These are phyloP conservation scores for Myripristis murdjan DNA, from an alignment of 2,797 vertebrate species.

Conservation along the genomic window DNA sequence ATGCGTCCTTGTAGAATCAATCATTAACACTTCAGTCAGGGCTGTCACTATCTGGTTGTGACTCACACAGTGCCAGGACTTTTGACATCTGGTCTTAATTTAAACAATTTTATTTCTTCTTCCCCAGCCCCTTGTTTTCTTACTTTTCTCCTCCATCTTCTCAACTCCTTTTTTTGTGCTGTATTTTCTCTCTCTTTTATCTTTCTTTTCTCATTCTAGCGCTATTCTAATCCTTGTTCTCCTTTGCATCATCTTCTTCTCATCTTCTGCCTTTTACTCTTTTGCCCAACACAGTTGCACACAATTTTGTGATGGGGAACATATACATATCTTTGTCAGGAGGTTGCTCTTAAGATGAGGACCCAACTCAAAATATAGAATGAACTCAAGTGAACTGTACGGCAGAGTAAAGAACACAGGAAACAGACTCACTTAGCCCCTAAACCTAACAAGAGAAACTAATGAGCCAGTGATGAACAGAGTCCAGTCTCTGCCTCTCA, in stretches of 20 bases:
- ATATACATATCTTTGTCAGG: too few species aligned
- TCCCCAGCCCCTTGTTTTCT: not conserved
- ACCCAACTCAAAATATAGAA: too few species aligned
- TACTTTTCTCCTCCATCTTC: not conserved
- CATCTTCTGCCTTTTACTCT: too few species aligned
- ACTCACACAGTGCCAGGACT: slow-evolving; percentile 28
- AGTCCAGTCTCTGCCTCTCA: too few species aligned
- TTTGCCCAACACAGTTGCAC: too few species aligned
- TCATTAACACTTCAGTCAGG: slow-evolving; percentile 66
- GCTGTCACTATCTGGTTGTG: slow-evolving; percentile 40
- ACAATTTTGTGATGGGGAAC: too few species aligned
- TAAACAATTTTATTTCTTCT: slow-evolving; percentile 24
- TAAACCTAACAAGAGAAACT: too few species aligned
- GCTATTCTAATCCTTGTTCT: slow-evolving; percentile 7
- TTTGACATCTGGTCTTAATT: slow-evolving; percentile 24
- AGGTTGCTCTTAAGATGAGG: too few species aligned
- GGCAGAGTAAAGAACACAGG: too few species aligned
- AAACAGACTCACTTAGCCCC: too few species aligned
- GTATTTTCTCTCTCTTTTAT: not conserved
- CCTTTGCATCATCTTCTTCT: slow-evolving; percentile 21
- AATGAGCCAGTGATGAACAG: too few species aligned
- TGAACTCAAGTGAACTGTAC: too few species aligned
- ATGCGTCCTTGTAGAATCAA: slow-evolving; percentile 55
- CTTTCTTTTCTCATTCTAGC: not conserved
- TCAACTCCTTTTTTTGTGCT: not conserved